A percentile compares a stretch with the other conserved stretches of the same genome.
phyloP scores from a whole-genome alignment of 92 coral and sea anemone genomes.

The Parazoanthus atlanticus region DNA sequence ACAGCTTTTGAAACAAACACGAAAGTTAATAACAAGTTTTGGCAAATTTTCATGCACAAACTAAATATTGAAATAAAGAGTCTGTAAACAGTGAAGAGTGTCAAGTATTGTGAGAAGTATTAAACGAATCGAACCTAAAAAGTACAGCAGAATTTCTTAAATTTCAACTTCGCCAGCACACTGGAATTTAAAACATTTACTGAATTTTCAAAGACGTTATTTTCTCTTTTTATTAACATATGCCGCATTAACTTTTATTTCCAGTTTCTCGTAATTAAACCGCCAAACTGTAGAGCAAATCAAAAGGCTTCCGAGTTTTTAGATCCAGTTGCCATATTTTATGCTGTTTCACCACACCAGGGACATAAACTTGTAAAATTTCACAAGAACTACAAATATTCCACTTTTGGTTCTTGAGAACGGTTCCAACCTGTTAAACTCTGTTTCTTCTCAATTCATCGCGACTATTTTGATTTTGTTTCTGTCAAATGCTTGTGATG shows the following conservation, averaged over 20 bases:
- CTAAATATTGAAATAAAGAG: slow-evolving; percentile 18
- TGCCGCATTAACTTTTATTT: not conserved
- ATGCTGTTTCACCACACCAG: not conserved
- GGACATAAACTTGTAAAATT: no score
- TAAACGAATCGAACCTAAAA: not conserved
- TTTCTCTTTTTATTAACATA: not conserved
- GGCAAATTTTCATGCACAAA: not conserved
- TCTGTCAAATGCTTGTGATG: not conserved
- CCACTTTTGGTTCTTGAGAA: not conserved
- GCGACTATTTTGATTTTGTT: not conserved
- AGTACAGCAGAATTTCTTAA: not conserved
- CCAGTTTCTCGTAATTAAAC: slow-evolving; percentile 16
- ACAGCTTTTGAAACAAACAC: not conserved
- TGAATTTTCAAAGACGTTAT: not conserved
- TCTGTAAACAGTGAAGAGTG: not conserved
- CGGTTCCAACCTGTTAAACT: not conserved
- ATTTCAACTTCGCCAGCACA: no score
- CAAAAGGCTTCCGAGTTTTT: not conserved
- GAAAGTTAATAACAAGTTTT: not conserved
- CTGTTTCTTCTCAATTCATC: not conserved
- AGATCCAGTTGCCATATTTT: not conserved
- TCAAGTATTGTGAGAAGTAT: not conserved
- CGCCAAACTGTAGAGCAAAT: not conserved
- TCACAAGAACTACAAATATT: not conserved
- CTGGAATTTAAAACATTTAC: not conserved